Percentiles rank a stretch among this genome's conserved stretches.
Conservation (phyloP, 2,797 vertebrate genomes). For the Onychomys arenicola region DNA sequence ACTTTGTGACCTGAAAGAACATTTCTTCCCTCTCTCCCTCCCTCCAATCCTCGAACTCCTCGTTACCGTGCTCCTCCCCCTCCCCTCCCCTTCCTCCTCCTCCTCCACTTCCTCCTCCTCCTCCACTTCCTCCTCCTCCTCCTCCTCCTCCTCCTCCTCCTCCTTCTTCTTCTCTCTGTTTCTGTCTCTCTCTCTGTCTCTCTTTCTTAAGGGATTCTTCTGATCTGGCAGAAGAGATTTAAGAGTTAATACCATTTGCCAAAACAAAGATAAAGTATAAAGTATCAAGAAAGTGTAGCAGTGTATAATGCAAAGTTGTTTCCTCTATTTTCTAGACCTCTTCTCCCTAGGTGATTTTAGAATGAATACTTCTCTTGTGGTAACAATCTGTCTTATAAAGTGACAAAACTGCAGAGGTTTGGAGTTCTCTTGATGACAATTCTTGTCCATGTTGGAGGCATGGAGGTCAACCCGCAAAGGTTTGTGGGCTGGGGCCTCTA, state of each 20-base stretch:
- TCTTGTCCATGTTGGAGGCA: neutral
- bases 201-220: neutral
- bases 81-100: accelerated
- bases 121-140: neutral
- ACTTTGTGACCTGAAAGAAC: neutral
- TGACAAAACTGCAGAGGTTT: neutral
- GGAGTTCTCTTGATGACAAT: neutral
- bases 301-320: neutral
- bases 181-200: neutral
- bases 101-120: accelerated
- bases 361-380: neutral
- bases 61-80: too few relatives aligned
- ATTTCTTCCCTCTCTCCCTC: neutral
- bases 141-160: accelerated
- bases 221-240: neutral
- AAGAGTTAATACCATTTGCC: neutral
- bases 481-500: neutral
- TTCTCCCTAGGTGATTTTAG: neutral
- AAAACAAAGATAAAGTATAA: neutral
- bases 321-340: neutral
- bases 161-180: accelerated
- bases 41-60: too few relatives aligned
- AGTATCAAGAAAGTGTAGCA: neutral
- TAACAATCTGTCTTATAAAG: neutral
- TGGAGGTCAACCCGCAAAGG: neutral